Percentiles rank a stretch among this genome's conserved stretches.
Conservation (phyloP, 1,140 invertebrate genomes). For the Asbolus verrucosus region DNA sequence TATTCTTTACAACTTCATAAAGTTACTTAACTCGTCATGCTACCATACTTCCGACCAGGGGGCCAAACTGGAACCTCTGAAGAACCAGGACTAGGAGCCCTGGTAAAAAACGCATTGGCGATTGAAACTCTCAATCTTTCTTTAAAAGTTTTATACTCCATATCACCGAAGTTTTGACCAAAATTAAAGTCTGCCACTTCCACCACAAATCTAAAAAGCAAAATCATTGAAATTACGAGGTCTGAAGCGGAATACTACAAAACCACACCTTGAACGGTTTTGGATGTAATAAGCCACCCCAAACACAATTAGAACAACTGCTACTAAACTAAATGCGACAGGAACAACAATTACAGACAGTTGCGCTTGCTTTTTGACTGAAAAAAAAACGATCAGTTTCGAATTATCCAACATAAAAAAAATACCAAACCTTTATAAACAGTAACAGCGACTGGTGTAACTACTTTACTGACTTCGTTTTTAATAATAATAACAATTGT, state of each 20-base stretch:
- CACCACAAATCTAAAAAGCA: constrained; percentile 74
- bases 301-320: constrained; percentile 84
- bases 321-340: constrained; percentile 80
- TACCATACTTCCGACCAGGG: constrained; percentile 62
- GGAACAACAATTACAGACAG: constrained; percentile 88
- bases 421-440: constrained; percentile 80
- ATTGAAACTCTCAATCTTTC: constrained; percentile 85
- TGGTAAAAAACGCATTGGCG: constrained; percentile 69
- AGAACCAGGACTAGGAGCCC: constrained; percentile 55
- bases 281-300: constrained; percentile 87
- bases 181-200: constrained; percentile 93
- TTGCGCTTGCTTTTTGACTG: constrained; percentile 80
- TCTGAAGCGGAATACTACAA: constrained; percentile 37
- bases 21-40: constrained; percentile 56
- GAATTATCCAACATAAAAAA: constrained; percentile 8
- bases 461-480: constrained; percentile 77
- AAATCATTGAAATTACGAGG: not conserved
- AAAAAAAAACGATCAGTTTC: constrained; percentile 61
- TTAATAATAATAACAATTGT: constrained; percentile 80
- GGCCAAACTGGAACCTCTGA: constrained; percentile 62
- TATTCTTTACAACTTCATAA: not conserved
- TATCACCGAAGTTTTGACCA: constrained; percentile 78
- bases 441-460: constrained; percentile 79
- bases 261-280: constrained; percentile 75
- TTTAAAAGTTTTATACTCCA: constrained; percentile 87